Base-by-base conservation (phyloP, 2,113 vertebrate species). In the Panthera leo region DNA sequence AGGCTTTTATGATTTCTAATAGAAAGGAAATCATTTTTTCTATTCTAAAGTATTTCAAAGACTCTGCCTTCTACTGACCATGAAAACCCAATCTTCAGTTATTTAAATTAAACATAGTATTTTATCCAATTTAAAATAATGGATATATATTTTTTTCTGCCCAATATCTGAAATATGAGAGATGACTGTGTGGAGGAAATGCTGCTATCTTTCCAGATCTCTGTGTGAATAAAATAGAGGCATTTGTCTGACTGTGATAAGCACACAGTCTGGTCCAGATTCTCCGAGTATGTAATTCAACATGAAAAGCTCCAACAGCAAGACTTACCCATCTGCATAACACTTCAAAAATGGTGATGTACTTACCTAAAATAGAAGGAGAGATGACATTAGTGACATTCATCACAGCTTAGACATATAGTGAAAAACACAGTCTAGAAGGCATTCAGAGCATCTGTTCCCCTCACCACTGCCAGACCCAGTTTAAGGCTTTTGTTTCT, bases 341-440 rank as follows among this genome's bases (percentile, higher is more conserved):
- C 95, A 97, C 91, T 98, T 98, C 97, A 95, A 84, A 98, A 98
- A 97, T 90, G 39, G 89, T 98, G 94, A 88, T 89, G 97, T 98
- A 98, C 98, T 99, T 98, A 99, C 98, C 95, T 99, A 97, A 93
- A 99, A 98, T 90, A 92, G 58, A 98, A 98, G 96, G 36, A 97
- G 93, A 98, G 0, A 98, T 34, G 94, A 97, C 93, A 95, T 95
- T 92, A 83, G 61, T 79, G 96, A 98, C 97, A 96, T 75, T 91
- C 51, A 84, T 70, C 45, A 6, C n/a, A 65, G 80, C 76, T 92
- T 84, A 96, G 65, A 84, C n/a, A 87, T 2, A 45, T 0, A 91
- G 87, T 89, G 90, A 86, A 94, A 97, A 94, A 48, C 80, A 90
- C 5, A 80, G 91, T 89, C 71, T 89, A 97, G 55, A 45, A 97